Evolutionary conservation across 2,113 vertebrate species (phyloP).

Genomic region (Hassar affinis): DNA sequence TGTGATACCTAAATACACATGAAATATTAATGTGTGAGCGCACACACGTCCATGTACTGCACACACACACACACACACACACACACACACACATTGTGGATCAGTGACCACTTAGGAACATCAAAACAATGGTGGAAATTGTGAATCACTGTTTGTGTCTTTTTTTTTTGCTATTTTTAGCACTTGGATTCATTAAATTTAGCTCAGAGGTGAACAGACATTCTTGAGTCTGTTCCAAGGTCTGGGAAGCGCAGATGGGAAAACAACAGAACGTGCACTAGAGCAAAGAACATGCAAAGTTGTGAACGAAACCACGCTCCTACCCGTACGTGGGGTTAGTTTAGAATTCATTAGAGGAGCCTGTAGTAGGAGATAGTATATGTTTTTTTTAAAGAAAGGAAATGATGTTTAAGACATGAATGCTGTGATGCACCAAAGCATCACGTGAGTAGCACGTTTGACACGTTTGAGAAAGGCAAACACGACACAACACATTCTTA

Average conservation of each 20-base stretch:
- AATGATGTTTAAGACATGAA: not conserved
- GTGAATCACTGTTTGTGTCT: constrained; percentile 35
- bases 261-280: constrained; percentile 37
- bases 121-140: constrained; percentile 48
- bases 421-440: not conserved
- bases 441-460: not conserved
- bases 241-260: constrained; percentile 43
- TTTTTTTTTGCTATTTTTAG: constrained; percentile 49
- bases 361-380: not conserved
- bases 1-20: not conserved
- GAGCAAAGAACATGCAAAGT: constrained; percentile 32
- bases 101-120: constrained; percentile 21
- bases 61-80: not conserved
- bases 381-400: not conserved
- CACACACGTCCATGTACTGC: not conserved
- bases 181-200: constrained; percentile 38
- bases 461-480: too few species aligned
- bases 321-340: not conserved
- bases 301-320: constrained; percentile 17
- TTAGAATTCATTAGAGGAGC: not conserved
- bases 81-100: constrained; percentile 9
- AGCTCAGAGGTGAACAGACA: constrained; percentile 44
- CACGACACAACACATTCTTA: too few species aligned
- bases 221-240: constrained; percentile 46
- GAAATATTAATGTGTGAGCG: not conserved